Evolutionary conservation across 2,888 invertebrate genomes (phyloP).

Genomic region (Koerneria pararmatus): DNA sequence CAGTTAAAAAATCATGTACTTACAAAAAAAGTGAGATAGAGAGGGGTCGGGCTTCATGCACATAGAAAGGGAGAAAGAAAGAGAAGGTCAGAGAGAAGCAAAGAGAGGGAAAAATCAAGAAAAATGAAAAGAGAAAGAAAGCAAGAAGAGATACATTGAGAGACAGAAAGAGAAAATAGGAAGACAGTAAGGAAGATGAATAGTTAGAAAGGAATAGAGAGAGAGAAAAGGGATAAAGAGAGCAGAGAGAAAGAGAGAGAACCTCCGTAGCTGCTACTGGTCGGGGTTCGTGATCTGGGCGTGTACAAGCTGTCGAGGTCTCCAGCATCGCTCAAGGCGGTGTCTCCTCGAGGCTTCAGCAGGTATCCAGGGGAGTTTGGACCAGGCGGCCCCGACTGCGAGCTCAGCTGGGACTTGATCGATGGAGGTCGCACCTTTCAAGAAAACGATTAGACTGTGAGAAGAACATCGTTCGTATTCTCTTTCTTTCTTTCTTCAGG

Average conservation of each 20-base stretch:
- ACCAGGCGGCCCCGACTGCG: conserved; percentile 55
- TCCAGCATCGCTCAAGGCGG: conserved; percentile 54
- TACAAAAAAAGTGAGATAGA: too few relatives aligned
- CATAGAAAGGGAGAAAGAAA: too few relatives aligned
- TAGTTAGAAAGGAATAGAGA: too few relatives aligned
- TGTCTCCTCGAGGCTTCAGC: conserved; percentile 51
- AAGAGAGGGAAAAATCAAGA: too few relatives aligned
- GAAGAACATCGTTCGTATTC: too few relatives aligned
- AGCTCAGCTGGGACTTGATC: conserved; percentile 55
- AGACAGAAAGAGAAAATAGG: background rate
- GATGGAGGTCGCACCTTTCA: conserved; percentile 55
- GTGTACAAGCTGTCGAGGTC: conserved; percentile 43
- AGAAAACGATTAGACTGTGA: background rate
- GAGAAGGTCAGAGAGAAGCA: too few relatives aligned
- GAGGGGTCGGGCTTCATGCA: too few relatives aligned
- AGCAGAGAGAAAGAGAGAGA: background rate
- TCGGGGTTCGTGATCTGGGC: conserved; percentile 43
- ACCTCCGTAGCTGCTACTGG: conserved; percentile 27
- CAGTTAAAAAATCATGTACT: too few relatives aligned
- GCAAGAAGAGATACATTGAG: background rate
- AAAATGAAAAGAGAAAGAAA: background rate
- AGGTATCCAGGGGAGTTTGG: conserved; percentile 57
- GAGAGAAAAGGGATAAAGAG: background rate
- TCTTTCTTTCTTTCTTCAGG: too few relatives aligned
- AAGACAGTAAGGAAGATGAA: too few relatives aligned